A percentile compares a stretch with the other conserved stretches of the same genome.
phyloP scores from a whole-genome alignment of 2,797 vertebrate genomes.

The Centropyge bicolor region DNA sequence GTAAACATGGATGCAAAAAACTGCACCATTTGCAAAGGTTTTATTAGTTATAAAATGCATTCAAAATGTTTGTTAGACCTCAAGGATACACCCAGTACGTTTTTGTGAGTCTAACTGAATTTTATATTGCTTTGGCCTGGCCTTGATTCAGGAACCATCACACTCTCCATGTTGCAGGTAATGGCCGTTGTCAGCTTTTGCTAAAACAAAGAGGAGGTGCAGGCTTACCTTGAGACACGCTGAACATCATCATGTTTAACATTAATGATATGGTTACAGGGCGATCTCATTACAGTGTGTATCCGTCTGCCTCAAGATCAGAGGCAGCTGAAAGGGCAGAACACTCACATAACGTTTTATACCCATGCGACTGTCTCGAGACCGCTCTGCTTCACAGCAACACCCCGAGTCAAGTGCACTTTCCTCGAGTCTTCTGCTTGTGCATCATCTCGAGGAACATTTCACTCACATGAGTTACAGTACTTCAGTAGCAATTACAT shows the following conservation, averaged over 20 bases:
- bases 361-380: neutral
- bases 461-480: neutral
- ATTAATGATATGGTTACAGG: constrained; percentile 31
- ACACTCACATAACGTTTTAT: constrained; percentile 14
- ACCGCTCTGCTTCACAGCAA: constrained; percentile 8
- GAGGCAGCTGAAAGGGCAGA: constrained; percentile 37
- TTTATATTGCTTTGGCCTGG: neutral
- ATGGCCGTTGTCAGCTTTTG: neutral
- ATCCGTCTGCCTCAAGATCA: constrained; percentile 43
- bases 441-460: neutral
- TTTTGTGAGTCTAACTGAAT: neutral
- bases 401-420: neutral
- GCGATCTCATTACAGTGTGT: constrained; percentile 33
- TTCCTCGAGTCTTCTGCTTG: constrained; percentile 13
- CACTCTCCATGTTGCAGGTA: neutral
- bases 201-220: neutral
- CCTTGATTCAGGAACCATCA: neutral
- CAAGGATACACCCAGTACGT: too few species aligned
- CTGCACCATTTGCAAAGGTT: too few species aligned
- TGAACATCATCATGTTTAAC: constrained; percentile 38
- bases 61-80: too few species aligned
- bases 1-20: too few species aligned
- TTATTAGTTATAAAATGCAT: too few species aligned
- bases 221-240: constrained; percentile 3
- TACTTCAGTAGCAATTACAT: constrained; percentile 26